phyloP scores from a whole-genome alignment of 2,113 vertebrate genomes.

The Bubalus kerabau region DNA sequence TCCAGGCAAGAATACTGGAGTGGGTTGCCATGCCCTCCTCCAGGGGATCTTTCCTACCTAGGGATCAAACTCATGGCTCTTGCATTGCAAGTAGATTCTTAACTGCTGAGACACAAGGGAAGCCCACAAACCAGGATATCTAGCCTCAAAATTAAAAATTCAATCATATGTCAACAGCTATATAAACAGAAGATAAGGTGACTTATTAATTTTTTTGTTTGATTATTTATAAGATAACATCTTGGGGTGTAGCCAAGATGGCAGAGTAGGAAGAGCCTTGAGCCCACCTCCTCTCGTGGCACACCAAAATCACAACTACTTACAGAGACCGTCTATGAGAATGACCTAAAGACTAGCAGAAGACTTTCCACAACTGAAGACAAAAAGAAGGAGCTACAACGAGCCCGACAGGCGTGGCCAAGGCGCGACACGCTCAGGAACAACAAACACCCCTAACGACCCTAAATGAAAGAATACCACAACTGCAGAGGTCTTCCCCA shows the following conservation, averaged over 20 bases:
- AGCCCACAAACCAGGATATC: neutral
- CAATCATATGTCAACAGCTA: neutral
- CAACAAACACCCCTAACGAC: neutral
- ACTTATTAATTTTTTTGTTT: neutral
- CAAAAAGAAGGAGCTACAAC: neutral
- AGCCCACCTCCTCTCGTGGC: neutral
- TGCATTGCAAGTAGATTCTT: neutral
- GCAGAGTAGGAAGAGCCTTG: neutral
- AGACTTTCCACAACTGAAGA: neutral
- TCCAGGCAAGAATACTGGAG: neutral
- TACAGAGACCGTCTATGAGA: neutral
- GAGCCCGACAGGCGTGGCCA: neutral
- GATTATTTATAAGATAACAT: neutral
- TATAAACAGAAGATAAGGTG: neutral
- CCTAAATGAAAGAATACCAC: neutral
- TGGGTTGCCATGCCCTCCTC: neutral
- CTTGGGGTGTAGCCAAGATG: neutral
- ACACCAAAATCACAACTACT: neutral
- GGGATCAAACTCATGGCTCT: neutral
- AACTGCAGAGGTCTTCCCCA: neutral
- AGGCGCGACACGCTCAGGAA: fast-evolving
- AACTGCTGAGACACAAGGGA: neutral
- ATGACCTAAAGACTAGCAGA: neutral
- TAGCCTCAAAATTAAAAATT: neutral
- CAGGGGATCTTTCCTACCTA: neutral